Percentiles rank a stretch among this genome's conserved stretches.
phyloP scores from a whole-genome alignment of 2,888 invertebrate species.

The Synanthedon myopaeformis region DNA sequence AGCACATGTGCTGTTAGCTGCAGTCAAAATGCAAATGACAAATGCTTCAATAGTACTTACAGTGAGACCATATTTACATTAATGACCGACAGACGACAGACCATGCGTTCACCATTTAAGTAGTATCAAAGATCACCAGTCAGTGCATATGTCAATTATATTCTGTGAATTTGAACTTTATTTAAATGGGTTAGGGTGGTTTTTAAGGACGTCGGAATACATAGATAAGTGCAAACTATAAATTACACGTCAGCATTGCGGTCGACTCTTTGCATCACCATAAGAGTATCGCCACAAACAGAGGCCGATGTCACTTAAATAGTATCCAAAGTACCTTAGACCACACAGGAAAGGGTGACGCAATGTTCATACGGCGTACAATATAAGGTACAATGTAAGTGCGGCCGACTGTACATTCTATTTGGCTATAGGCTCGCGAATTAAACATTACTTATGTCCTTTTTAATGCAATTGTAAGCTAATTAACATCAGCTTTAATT shows the following conservation, averaged over 20 bases:
- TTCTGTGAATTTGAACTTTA: neutral
- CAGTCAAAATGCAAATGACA: neutral
- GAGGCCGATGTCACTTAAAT: conserved; percentile 2
- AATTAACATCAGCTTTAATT: neutral
- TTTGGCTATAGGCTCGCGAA: neutral
- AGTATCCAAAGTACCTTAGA: neutral
- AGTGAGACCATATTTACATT: neutral
- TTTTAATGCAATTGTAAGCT: neutral
- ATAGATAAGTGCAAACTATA: conserved; percentile 6
- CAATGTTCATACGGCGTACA: conserved; percentile 1
- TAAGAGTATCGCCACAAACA: conserved; percentile 7
- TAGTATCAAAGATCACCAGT: conserved; percentile 11
- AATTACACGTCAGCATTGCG: conserved; percentile 8
- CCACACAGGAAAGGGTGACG: too few relatives aligned
- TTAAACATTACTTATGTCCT: neutral
- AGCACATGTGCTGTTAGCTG: too few relatives aligned
- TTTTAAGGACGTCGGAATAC: neutral
- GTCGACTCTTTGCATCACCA: conserved; percentile 11
- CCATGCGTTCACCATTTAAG: conserved; percentile 3
- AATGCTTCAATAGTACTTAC: neutral
- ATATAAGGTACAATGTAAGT: too few relatives aligned
- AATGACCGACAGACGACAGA: neutral
- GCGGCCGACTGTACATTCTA: neutral
- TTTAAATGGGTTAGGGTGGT: neutral
- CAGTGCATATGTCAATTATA: neutral